Percentiles rank a stretch among this genome's conserved stretches.
phyloP scores from a whole-genome alignment of 2,888 invertebrate species.

The Lissocephala sabroskyi region DNA sequence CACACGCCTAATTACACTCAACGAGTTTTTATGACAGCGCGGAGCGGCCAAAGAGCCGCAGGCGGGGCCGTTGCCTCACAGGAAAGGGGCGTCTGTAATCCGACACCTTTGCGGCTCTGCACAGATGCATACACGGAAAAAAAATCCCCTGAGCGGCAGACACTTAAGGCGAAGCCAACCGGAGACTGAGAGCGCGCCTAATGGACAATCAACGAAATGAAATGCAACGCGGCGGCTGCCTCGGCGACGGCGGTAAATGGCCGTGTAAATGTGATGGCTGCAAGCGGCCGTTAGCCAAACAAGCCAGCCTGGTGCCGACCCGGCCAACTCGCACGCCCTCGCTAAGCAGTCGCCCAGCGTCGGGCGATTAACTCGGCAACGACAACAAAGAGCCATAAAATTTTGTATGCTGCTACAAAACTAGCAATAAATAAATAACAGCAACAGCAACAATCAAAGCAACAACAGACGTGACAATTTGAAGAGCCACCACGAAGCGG shows the following conservation, averaged over 20 bases:
- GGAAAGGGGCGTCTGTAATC: constrained; percentile 30
- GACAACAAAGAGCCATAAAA: background rate
- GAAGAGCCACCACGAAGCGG: too few relatives aligned
- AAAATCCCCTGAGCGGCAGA: background rate
- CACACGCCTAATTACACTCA: constrained; percentile 49
- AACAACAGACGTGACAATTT: too few relatives aligned
- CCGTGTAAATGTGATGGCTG: constrained; percentile 21
- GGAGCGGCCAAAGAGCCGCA: constrained; percentile 15
- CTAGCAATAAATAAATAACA: constrained; percentile 2
- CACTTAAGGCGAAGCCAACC: background rate
- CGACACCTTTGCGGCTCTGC: constrained; percentile 39
- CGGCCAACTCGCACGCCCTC: background rate
- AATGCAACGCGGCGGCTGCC: constrained; percentile 18
- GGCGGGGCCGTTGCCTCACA: background rate
- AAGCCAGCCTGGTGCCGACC: background rate
- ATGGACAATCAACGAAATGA: constrained; percentile 47
- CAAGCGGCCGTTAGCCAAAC: constrained; percentile 17
- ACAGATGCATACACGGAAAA: too few relatives aligned
- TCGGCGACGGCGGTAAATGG: constrained; percentile 15
- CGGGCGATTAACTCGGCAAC: background rate
- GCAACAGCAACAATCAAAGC: too few relatives aligned
- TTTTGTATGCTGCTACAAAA: constrained; percentile 1
- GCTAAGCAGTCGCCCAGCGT: background rate
- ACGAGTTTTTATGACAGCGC: constrained; percentile 39
- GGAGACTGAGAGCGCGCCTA: constrained; percentile 31